A percentile compares a stretch with the other conserved stretches of the same genome.
Conservation (phyloP, 2,888 invertebrate genomes). For the Cheilosia grossa region DNA sequence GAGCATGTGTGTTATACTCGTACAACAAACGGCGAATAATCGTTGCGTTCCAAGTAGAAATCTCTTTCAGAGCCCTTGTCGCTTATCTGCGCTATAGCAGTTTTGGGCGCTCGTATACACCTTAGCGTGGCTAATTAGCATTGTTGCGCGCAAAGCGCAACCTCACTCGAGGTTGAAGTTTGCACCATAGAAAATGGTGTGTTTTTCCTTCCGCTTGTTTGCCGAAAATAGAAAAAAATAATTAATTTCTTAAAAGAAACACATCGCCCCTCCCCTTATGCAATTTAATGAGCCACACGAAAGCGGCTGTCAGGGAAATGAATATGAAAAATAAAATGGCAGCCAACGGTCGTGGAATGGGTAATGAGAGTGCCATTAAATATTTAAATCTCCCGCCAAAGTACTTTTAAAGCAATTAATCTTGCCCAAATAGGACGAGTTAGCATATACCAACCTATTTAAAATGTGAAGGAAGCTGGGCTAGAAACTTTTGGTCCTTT, state of each 20-base stretch:
- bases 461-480: neutral
- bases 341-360: slow-evolving; percentile 2
- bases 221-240: slow-evolving; percentile 18
- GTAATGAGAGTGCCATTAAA: slow-evolving; percentile 51
- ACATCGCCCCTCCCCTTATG: slow-evolving; percentile 18
- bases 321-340: slow-evolving; percentile 17
- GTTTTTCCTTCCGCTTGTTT: neutral
- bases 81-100: slow-evolving; percentile 10
- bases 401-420: slow-evolving; percentile 31
- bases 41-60: neutral
- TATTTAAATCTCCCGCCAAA: slow-evolving; percentile 34
- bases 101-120: slow-evolving; percentile 6
- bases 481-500: too few species aligned
- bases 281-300: slow-evolving; percentile 51
- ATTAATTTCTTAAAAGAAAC: slow-evolving; percentile 42
- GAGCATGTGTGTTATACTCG: slow-evolving; percentile 15
- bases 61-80: slow-evolving; percentile 3
- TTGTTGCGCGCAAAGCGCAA: slow-evolving; percentile 2
- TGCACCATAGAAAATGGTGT: neutral
- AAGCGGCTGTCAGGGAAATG: slow-evolving; percentile 1
- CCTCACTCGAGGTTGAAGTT: neutral
- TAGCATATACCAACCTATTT: neutral
- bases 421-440: slow-evolving; percentile 15
- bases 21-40: neutral
- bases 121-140: slow-evolving; percentile 38